These are phyloP conservation scores for Cyphomyrmex costatus DNA, from an alignment of 1,140 invertebrate species.

Conservation along the genomic window DNA sequence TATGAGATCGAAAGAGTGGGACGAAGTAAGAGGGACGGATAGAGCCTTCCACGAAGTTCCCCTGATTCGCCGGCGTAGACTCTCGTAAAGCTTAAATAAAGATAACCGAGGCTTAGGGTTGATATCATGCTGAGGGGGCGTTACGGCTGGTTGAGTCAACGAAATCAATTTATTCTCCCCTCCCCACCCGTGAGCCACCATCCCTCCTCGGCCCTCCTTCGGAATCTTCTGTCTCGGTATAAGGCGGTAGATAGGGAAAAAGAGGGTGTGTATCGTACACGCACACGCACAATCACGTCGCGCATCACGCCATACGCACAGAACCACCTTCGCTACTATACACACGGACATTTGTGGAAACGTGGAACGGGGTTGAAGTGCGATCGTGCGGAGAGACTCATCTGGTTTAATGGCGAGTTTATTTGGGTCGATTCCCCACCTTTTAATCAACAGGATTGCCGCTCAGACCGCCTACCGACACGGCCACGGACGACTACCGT, in stretches of 20 bases:
- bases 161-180: constrained; percentile 87
- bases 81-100: constrained; percentile 87
- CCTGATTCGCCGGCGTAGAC: constrained; percentile 80
- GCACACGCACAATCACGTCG: constrained; percentile 23
- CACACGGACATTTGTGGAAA: constrained; percentile 64
- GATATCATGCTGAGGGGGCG: constrained; percentile 86
- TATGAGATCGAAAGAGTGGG: constrained; percentile 48
- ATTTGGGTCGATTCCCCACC: constrained; percentile 81
- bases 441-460: constrained; percentile 81
- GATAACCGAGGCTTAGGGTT: constrained; percentile 86
- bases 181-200: constrained; percentile 66
- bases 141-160: constrained; percentile 86
- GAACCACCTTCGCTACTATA: not conserved
- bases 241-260: constrained; percentile 69
- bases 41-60: constrained; percentile 69
- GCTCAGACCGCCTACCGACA: constrained; percentile 76
- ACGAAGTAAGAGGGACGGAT: constrained; percentile 36
- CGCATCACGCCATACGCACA: not conserved
- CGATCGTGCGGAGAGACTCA: constrained; percentile 79
- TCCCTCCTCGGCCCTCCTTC: constrained; percentile 66
- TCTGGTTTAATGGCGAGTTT: constrained; percentile 81
- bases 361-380: constrained; percentile 68
- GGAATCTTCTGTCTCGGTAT: constrained; percentile 47
- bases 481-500: constrained; percentile 71
- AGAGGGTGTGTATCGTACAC: constrained; percentile 59